Evolutionary conservation across 2,113 vertebrate genomes (phyloP).

Genomic region (Neotragus pygmaeus): DNA sequence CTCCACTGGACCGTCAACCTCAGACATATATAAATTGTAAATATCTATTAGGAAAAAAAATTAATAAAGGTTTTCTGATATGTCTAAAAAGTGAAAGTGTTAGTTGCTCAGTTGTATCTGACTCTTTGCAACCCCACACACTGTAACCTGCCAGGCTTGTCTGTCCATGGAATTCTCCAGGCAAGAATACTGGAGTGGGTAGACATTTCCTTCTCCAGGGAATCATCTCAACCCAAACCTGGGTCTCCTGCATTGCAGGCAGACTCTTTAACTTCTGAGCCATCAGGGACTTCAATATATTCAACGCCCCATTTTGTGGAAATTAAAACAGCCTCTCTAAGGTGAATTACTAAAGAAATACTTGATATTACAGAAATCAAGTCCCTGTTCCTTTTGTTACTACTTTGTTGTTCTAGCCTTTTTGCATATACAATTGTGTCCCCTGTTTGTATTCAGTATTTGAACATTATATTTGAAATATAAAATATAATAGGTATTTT

Average conservation of each 20-base stretch:
- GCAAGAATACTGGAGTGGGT: neutral
- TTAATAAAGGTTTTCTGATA: neutral
- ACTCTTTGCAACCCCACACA: neutral
- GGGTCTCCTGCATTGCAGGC: neutral
- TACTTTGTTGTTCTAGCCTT: neutral
- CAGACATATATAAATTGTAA: neutral
- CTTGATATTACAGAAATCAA: neutral
- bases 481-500: conserved; percentile 4
- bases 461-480: conserved; percentile 19
- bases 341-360: neutral
- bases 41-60: neutral
- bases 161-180: neutral
- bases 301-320: neutral
- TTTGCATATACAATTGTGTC: conserved; percentile 21
- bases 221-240: neutral
- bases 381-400: neutral
- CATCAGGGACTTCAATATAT: neutral
- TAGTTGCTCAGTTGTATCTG: neutral
- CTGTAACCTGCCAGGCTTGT: neutral
- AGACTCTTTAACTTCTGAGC: neutral
- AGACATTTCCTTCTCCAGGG: neutral
- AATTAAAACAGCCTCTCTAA: conserved; percentile 24
- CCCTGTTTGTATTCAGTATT: neutral
- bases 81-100: neutral
- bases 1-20: neutral